phyloP scores from a whole-genome alignment of 1,140 invertebrate genomes.

The Venustaconcha ellipsiformis region DNA sequence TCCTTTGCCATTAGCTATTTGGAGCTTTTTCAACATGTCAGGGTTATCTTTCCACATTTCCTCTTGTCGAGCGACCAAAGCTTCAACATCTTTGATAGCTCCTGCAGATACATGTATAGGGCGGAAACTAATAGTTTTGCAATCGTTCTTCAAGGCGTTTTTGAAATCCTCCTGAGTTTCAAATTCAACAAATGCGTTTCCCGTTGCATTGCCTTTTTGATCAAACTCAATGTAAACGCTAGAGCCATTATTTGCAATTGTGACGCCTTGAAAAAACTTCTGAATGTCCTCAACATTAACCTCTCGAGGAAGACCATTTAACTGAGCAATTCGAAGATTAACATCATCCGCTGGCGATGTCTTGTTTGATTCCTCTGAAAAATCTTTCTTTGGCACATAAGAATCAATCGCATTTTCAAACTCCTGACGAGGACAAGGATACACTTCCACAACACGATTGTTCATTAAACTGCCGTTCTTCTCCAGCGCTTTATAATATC shows the following conservation, averaged over 20 bases:
- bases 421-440: conserved; percentile 47
- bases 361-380: too few relatives aligned
- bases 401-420: conserved; percentile 60
- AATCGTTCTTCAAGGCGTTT: conserved; percentile 52
- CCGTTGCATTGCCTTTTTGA: conserved; percentile 72
- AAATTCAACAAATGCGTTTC: conserved; percentile 81
- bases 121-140: conserved; percentile 52
- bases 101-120: conserved; percentile 49
- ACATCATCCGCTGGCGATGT: too few relatives aligned
- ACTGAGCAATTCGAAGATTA: too few relatives aligned
- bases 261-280: conserved; percentile 43
- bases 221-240: conserved; percentile 78
- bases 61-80: conserved; percentile 1
- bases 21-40: background rate
- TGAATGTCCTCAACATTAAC: conserved; percentile 30
- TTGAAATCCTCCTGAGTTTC: conserved; percentile 75
- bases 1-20: background rate
- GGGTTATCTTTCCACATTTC: conserved; percentile 1
- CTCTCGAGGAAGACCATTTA: background rate
- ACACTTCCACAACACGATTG: conserved; percentile 55
- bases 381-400: conserved; percentile 29
- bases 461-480: conserved; percentile 68
- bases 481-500: conserved; percentile 79
- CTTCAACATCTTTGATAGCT: conserved; percentile 36
- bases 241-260: conserved; percentile 59